A percentile compares a stretch with the other conserved stretches of the same genome.
Conservation (phyloP, 1,140 invertebrate genomes). For the Tetramorium parvispinum region DNA sequence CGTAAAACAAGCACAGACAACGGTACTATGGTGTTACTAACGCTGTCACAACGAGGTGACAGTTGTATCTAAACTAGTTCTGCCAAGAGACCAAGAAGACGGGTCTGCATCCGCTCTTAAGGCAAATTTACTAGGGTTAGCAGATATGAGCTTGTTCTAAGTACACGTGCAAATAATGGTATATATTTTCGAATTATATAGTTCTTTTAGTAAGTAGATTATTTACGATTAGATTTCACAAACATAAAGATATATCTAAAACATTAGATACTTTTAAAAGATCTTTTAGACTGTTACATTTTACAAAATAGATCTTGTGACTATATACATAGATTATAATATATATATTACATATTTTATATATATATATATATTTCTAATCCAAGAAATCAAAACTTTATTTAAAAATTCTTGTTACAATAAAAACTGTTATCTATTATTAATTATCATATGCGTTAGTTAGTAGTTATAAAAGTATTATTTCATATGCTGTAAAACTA, state of each 20-base stretch:
- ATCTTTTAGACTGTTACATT: background rate
- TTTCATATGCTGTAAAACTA: background rate
- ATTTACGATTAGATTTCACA: background rate
- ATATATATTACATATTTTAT: no score
- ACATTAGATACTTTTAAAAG: background rate
- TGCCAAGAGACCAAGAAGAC: constrained; percentile 47
- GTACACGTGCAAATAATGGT: constrained; percentile 20
- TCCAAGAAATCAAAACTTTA: background rate
- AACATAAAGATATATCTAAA: background rate
- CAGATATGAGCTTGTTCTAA: background rate
- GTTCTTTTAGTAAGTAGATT: constrained; percentile 1
- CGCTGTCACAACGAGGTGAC: constrained; percentile 52
- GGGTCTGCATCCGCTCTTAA: constrained; percentile 1
- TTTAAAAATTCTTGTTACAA: background rate
- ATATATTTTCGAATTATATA: constrained; percentile 17
- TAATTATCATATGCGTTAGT: background rate
- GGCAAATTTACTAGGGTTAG: constrained; percentile 18
- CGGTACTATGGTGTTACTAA: constrained; percentile 52
- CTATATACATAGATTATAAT: no score
- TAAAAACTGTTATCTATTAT: background rate
- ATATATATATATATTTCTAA: no score
- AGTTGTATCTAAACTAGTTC: constrained; percentile 49
- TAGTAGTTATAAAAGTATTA: constrained; percentile 23
- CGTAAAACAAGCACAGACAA: constrained; percentile 65
- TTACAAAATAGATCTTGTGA: no score